Conservation (phyloP, 2,113 vertebrate species). For the Hydrochoerus hydrochaeris region DNA sequence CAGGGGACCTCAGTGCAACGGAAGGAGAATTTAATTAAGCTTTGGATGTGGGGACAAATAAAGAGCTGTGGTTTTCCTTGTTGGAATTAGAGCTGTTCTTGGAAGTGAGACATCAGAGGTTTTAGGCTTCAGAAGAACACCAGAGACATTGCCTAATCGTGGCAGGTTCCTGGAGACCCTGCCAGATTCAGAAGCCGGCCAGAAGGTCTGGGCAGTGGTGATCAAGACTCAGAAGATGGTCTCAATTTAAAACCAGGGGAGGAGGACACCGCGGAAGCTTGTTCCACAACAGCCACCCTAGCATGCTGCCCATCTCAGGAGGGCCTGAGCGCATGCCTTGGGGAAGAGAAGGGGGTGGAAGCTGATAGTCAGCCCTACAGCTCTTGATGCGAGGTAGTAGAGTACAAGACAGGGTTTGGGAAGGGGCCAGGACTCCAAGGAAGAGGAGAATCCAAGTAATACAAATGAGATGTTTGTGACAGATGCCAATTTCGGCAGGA, state of each 20-base stretch:
- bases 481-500: background rate
- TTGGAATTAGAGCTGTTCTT: conserved; percentile 44
- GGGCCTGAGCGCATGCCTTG: background rate
- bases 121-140: background rate
- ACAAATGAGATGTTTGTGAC: background rate
- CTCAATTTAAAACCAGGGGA: background rate
- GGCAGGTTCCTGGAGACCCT: background rate
- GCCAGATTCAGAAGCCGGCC: background rate
- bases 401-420: no score
- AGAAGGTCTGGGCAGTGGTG: no score
- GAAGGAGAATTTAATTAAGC: conserved; percentile 28
- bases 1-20: background rate
- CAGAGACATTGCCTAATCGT: background rate
- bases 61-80: background rate
- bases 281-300: background rate
- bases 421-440: background rate
- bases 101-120: background rate
- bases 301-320: background rate
- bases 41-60: background rate
- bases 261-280: background rate
- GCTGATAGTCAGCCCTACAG: background rate
- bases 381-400: background rate
- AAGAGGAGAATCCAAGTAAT: background rate
- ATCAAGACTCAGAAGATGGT: background rate
- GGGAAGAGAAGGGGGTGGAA: background rate